These are phyloP conservation scores for Micoletzkya japonica DNA, from an alignment of 2,888 invertebrate genomes.

Conservation along the genomic window DNA sequence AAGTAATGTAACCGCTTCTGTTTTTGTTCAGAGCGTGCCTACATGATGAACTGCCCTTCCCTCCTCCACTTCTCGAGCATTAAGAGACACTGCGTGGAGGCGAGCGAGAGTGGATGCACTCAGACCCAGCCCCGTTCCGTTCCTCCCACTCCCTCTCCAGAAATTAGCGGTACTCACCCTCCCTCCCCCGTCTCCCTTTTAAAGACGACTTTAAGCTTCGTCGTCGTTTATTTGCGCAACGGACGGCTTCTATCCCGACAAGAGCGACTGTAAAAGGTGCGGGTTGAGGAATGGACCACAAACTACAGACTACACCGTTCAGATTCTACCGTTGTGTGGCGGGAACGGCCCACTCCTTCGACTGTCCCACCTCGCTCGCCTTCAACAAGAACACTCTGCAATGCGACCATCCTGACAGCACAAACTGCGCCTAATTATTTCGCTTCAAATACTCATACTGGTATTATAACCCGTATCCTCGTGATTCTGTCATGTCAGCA, in stretches of 20 bases:
- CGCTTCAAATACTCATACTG: not conserved
- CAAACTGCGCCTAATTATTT: conserved; percentile 40
- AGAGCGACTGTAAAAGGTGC: conserved; percentile 29
- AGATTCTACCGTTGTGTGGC: conserved; percentile 60
- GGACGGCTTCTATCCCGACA: conserved; percentile 54
- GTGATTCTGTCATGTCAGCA: too few relatives aligned
- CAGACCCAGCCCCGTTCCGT: conserved; percentile 11
- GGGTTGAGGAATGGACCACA: too few relatives aligned
- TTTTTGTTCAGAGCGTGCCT: conserved; percentile 40
- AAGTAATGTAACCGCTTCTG: not conserved
- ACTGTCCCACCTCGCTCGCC: conserved; percentile 56
- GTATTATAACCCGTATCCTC: too few relatives aligned
- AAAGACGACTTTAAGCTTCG: not conserved
- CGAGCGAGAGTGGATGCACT: conserved; percentile 35
- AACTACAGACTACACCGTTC: conserved; percentile 29
- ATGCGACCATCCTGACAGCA: conserved; percentile 57
- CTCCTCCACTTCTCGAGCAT: conserved; percentile 48
- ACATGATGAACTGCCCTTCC: conserved; percentile 47
- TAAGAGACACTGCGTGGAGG: conserved; percentile 45
- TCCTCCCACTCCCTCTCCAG: conserved; percentile 30
- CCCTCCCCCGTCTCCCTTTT: not conserved
- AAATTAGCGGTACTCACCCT: too few relatives aligned
- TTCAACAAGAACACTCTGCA: conserved; percentile 51
- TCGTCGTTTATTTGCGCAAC: conserved; percentile 49
- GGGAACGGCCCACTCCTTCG: conserved; percentile 57